Conservation (phyloP, 2,113 vertebrate genomes). For the Speoplatyrhinus poulsoni region DNA sequence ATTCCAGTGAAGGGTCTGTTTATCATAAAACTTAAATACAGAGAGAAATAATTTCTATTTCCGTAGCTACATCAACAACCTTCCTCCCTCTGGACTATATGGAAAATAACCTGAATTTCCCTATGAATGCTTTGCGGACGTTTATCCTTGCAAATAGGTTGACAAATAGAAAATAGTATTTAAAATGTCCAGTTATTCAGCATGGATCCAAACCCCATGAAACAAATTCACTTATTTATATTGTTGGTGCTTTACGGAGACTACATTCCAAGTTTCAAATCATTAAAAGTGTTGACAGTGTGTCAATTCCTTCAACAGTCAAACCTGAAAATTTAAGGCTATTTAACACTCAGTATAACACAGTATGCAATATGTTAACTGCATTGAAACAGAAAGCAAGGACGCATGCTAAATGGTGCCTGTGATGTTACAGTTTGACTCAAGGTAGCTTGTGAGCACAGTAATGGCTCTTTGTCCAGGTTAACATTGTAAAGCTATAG, state of each 20-base stretch:
- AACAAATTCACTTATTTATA: neutral
- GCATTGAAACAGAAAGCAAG: constrained; percentile 31
- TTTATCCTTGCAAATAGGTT: constrained; percentile 52
- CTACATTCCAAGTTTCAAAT: constrained; percentile 46
- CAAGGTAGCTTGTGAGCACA: constrained; percentile 49
- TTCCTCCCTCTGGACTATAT: constrained; percentile 34
- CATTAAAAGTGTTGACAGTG: neutral
- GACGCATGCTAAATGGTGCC: constrained; percentile 37
- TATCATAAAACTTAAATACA: constrained; percentile 32
- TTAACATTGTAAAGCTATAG: constrained; percentile 53
- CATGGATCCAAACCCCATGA: constrained; percentile 8
- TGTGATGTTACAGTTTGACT: constrained; percentile 61
- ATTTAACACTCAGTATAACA: constrained; percentile 40
- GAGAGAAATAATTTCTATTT: constrained; percentile 44
- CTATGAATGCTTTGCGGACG: constrained; percentile 63
- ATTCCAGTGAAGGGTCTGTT: constrained; percentile 37
- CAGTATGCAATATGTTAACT: constrained; percentile 33
- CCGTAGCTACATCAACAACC: constrained; percentile 56
- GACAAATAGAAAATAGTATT: constrained; percentile 39
- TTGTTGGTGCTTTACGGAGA: constrained; percentile 41
- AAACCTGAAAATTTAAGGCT: neutral
- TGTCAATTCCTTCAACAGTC: too few species aligned
- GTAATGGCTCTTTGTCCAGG: constrained; percentile 47
- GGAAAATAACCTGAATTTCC: constrained; percentile 63
- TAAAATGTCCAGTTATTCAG: constrained; percentile 40